Base-by-base conservation (phyloP, 2,888 invertebrate species). In the Cyaniris semiargus region DNA sequence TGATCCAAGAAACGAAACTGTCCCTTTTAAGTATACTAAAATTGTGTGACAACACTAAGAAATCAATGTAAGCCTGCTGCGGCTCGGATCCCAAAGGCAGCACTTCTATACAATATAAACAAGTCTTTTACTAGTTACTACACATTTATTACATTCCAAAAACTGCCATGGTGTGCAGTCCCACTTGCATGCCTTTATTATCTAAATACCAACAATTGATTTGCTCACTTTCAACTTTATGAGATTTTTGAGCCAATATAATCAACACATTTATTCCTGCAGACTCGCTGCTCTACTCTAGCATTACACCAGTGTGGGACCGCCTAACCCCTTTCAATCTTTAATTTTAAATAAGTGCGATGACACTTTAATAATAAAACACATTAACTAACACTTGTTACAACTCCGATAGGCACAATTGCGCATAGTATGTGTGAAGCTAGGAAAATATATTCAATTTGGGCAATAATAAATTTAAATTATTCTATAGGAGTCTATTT, bases 351-450 rank as follows among this genome's bases (percentile, higher is more conserved):
- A 79, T 80, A 87, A 85, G 84, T 84, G 87, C 90, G 89, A 89
- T 87, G 88, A 89, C 87, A 82, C 79, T 80, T 78, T 82, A 86
- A 84, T 84, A 84, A 88, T 84, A 88, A 87, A 86, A 88, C 86
- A 86, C 84, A 83, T 85, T 87, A 86, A 87, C 88, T 89, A 89
- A 86, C 86, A 85, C 86, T 86, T 83, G 84, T 89, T 88, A 87
- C 86, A 87, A 84, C 83, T 89, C 88, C 86, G 85, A 87, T 88
- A 92, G 92, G 91, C 93, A 92, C 91, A 87, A 87, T 85, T 83
- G 88, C 88, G 85, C 88, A 80, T 86, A 84, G 87, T 84, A 87
- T 84, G 87, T 88, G 89, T 90, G 87, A 90, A 91, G 89, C 91
- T 88, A 89, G 84, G 87, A 90, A 90, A 91, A 90, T 89, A 90